Evolutionary conservation across 2,113 vertebrate species (phyloP).

Genomic region (Lasiurus cinereus): DNA sequence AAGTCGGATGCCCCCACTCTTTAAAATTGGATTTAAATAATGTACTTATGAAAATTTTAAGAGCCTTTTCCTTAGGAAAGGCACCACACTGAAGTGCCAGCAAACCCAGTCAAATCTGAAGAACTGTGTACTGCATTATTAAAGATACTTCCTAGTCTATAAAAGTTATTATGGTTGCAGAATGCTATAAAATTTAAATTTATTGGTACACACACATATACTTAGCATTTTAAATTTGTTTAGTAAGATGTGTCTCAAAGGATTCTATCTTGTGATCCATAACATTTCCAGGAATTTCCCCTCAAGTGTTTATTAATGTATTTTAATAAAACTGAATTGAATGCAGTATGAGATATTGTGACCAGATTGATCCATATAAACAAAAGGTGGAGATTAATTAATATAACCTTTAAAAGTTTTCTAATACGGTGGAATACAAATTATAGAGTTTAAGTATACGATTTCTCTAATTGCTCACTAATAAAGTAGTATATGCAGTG

Average conservation of each 20-base stretch:
- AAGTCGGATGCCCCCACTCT: neutral
- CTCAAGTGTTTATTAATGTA: slow-evolving; percentile 47
- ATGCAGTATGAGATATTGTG: slow-evolving; percentile 27
- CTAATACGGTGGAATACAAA: neutral
- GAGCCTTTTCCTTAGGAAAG: slow-evolving; percentile 60
- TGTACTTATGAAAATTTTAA: slow-evolving; percentile 74
- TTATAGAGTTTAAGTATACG: neutral
- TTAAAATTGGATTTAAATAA: slow-evolving; percentile 69
- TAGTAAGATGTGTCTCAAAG: neutral
- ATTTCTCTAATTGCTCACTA: slow-evolving; percentile 21
- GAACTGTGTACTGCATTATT: slow-evolving; percentile 60
- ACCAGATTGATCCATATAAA: neutral
- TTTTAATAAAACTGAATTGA: slow-evolving; percentile 56
- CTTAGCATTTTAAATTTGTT: slow-evolving; percentile 60
- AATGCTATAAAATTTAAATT: slow-evolving; percentile 36
- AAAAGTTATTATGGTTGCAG: slow-evolving; percentile 20
- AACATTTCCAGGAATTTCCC: slow-evolving; percentile 4
- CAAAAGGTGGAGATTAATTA: slow-evolving; percentile 32
- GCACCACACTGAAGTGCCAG: slow-evolving; percentile 52
- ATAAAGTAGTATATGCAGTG: slow-evolving; percentile 11
- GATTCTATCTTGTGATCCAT: neutral
- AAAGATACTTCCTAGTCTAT: slow-evolving; percentile 61
- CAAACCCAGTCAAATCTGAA: slow-evolving; percentile 58
- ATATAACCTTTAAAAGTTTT: slow-evolving; percentile 10
- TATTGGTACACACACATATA: slow-evolving; percentile 15